Evolutionary conservation across 2,113 vertebrate species (phyloP).

Genomic region (Pungitius pungitius): DNA sequence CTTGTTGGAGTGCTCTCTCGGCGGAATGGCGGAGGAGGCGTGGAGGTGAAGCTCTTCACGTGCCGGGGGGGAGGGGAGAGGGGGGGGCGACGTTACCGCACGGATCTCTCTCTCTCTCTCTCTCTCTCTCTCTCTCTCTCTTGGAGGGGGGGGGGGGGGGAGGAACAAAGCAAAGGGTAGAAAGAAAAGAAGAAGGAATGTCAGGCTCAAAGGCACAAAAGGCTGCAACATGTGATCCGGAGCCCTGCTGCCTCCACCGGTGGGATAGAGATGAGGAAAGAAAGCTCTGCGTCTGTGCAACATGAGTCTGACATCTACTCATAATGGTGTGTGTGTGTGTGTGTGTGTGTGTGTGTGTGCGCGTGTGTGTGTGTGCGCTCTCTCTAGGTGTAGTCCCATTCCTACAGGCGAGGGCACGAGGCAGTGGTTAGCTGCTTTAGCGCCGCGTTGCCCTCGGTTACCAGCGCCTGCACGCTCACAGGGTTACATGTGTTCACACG

Average conservation of each 20-base stretch:
- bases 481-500: constrained; percentile 73
- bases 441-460: constrained; percentile 59
- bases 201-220: constrained; percentile 24
- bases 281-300: neutral
- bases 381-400: constrained; percentile 18
- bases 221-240: constrained; percentile 36
- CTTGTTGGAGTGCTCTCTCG: constrained; percentile 41
- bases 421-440: constrained; percentile 58
- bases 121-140: constrained; percentile 51
- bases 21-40: constrained; percentile 61
- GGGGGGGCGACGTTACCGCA: constrained; percentile 31
- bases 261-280: constrained; percentile 35
- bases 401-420: constrained; percentile 26
- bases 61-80: constrained; percentile 47
- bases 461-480: constrained; percentile 66
- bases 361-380: constrained; percentile 11
- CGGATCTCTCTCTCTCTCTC: constrained; percentile 47
- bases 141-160: too few species aligned
- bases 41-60: constrained; percentile 54
- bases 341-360: constrained; percentile 14
- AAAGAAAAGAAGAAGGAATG: constrained; percentile 1
- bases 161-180: neutral
- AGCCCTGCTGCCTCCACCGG: constrained; percentile 26
- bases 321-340: constrained; percentile 5
- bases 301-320: neutral